Evolutionary conservation across 2,888 invertebrate genomes (phyloP).

Genomic region (Ormyrus labotus): DNA sequence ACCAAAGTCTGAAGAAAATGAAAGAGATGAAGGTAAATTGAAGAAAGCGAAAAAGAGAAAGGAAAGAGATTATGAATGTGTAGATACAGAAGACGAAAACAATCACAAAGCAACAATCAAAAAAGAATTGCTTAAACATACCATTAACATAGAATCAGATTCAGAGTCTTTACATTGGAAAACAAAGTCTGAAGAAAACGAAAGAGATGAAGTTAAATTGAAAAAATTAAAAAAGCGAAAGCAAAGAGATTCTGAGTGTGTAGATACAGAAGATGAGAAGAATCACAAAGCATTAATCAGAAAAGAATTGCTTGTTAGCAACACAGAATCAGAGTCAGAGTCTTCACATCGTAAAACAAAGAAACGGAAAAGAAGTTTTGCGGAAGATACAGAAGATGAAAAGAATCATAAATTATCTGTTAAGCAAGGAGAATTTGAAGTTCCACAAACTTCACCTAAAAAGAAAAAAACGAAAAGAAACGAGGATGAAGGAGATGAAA

Average conservation of each 20-base stretch:
- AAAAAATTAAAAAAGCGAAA: constrained; percentile 25
- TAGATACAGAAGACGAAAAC: constrained; percentile 32
- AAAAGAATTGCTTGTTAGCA: constrained; percentile 1
- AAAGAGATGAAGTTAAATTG: not conserved
- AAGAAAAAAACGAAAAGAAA: constrained; percentile 49
- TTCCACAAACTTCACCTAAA: constrained; percentile 34
- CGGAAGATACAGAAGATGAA: constrained; percentile 33
- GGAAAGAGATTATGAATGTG: not conserved
- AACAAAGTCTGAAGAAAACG: not conserved
- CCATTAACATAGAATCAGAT: not conserved
- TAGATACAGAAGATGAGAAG: constrained; percentile 31
- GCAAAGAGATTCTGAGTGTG: not conserved
- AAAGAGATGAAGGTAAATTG: constrained; percentile 16
- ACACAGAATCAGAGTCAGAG: constrained; percentile 32
- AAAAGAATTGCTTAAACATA: not conserved
- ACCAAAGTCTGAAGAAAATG: constrained; percentile 1
- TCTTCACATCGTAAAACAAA: constrained; percentile 1
- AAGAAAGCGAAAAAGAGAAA: constrained; percentile 22
- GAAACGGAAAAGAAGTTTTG: constrained; percentile 12
- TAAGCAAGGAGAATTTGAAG: constrained; percentile 43
- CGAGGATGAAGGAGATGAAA: constrained; percentile 46
- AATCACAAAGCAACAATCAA: not conserved
- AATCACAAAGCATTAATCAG: not conserved
- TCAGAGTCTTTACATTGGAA: not conserved
- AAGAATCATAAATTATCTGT: constrained; percentile 20